Base-by-base conservation (phyloP, 2,797 vertebrate genomes). In the Chaenodraco wilsoni region DNA sequence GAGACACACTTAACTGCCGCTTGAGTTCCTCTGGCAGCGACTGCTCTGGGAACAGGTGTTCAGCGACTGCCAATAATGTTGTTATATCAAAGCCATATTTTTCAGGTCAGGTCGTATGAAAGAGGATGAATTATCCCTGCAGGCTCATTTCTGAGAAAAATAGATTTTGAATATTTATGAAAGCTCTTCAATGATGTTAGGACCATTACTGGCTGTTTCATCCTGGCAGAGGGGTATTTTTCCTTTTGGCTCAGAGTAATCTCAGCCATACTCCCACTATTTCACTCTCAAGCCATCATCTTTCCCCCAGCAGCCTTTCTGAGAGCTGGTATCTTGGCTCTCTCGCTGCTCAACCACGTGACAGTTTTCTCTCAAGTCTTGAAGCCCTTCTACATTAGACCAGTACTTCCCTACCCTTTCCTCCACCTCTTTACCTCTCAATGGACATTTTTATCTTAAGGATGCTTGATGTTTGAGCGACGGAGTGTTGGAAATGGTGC, bases 391-490 rank as follows among this genome's bases (percentile, higher is more conserved):
- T 91, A 85, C 94, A 94, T 96, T 92, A 91, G 90, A 91, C 90
- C 93, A 89, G 90, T 85, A 87, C 80, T 84, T 84, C 86, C 89
- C 78, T 37, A 21, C 77, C 80, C 90, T 92, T 84, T 85, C 82
- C 87, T 94, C 89, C 88, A 82, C 92, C 90, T 91, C 82, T 91
- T 90, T 93, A 90, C 83, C 81, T 65, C 81, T 89, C 78, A 83
- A 72, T 86, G 86, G 91, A 89, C 93, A 94, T 96, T 91, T 93
- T 93, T 94, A 91, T 93, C 93, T 93, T 86, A 83, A 95, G 95
- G 95, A 95, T 86, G 92, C 96, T 97, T 94, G 92, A 96, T 95
- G 95, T 89, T 96, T 95, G 95, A 89, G 81, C 69, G 71, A 87
- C 72, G 31, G 68, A 56, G 21, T 75, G 85, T 71, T 83, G 79